phyloP scores from a whole-genome alignment of 2,113 vertebrate species.

The Trinectes maculatus region DNA sequence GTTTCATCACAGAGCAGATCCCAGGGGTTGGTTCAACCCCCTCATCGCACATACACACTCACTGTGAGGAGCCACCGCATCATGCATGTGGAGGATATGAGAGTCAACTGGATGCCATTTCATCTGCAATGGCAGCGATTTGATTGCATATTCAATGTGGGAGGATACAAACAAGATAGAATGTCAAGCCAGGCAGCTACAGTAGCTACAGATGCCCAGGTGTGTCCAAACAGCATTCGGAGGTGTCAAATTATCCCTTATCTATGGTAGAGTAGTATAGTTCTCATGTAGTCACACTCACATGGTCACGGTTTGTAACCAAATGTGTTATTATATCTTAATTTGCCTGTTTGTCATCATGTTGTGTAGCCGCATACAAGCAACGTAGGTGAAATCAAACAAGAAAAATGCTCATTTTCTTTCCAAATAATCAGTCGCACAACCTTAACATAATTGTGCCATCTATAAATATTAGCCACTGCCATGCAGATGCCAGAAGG shows the following conservation, averaged over 20 bases:
- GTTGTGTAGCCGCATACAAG: background rate
- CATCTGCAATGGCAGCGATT: slow-evolving; percentile 67
- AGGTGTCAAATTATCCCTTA: slow-evolving; percentile 51
- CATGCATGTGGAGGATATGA: slow-evolving; percentile 69
- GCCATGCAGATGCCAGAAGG: slow-evolving; percentile 57
- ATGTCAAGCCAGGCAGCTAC: slow-evolving; percentile 50
- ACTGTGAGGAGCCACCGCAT: slow-evolving; percentile 53
- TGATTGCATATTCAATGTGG: slow-evolving; percentile 75
- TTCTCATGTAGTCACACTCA: slow-evolving; percentile 11
- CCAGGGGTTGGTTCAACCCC: slow-evolving; percentile 66
- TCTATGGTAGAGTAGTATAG: slow-evolving; percentile 20
- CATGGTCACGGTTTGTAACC: slow-evolving; percentile 5
- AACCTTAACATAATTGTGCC: slow-evolving; percentile 40
- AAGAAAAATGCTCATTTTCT: slow-evolving; percentile 9
- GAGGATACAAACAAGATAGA: slow-evolving; percentile 70
- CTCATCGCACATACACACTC: slow-evolving; percentile 59
- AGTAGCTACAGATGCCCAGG: slow-evolving; percentile 34
- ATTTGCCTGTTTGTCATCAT: slow-evolving; percentile 4
- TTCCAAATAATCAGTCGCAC: slow-evolving; percentile 30
- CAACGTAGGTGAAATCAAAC: background rate
- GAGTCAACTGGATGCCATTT: slow-evolving; percentile 78
- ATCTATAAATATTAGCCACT: slow-evolving; percentile 35
- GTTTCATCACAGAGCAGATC: slow-evolving; percentile 80
- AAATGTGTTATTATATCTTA: slow-evolving; percentile 11
- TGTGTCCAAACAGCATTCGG: slow-evolving; percentile 45